Evolutionary conservation across 2,888 invertebrate species (phyloP).

Genomic region (Odontocolon sp.): DNA sequence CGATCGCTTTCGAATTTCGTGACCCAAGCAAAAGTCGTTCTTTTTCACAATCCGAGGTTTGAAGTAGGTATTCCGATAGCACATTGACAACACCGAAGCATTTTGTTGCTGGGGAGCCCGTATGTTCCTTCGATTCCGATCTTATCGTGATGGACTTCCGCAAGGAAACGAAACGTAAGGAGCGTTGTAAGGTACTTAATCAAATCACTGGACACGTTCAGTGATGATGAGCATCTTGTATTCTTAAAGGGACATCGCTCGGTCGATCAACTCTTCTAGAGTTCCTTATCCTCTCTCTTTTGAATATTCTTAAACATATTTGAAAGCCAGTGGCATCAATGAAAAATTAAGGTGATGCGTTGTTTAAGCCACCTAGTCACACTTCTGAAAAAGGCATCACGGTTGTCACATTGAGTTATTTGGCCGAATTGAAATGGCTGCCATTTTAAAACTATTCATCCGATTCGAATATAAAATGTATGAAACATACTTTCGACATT

Average conservation of each 20-base stretch:
- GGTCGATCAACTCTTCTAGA: slow-evolving; percentile 21
- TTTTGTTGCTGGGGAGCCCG: slow-evolving; percentile 4
- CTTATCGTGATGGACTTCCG: slow-evolving; percentile 28
- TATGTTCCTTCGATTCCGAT: slow-evolving; percentile 9
- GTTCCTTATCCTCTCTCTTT: neutral
- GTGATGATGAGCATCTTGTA: slow-evolving; percentile 15
- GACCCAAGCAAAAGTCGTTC: slow-evolving; percentile 15
- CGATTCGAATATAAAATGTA: no score
- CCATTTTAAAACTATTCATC: no score
- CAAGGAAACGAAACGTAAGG: slow-evolving; percentile 27
- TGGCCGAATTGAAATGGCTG: no score
- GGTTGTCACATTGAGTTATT: no score
- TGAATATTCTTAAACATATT: neutral
- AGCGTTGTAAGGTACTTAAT: slow-evolving; percentile 36
- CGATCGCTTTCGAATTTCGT: slow-evolving; percentile 20
- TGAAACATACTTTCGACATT: no score
- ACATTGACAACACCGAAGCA: neutral
- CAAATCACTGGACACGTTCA: slow-evolving; percentile 42
- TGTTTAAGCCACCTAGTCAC: no score
- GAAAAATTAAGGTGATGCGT: neutral
- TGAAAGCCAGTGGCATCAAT: no score
- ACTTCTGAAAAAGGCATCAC: no score
- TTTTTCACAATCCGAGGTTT: neutral
- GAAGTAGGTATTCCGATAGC: slow-evolving; percentile 22
- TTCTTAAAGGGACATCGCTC: slow-evolving; percentile 5